Evolutionary conservation across 2,113 vertebrate genomes (phyloP).

Genomic region (Dromaius novaehollandiae): DNA sequence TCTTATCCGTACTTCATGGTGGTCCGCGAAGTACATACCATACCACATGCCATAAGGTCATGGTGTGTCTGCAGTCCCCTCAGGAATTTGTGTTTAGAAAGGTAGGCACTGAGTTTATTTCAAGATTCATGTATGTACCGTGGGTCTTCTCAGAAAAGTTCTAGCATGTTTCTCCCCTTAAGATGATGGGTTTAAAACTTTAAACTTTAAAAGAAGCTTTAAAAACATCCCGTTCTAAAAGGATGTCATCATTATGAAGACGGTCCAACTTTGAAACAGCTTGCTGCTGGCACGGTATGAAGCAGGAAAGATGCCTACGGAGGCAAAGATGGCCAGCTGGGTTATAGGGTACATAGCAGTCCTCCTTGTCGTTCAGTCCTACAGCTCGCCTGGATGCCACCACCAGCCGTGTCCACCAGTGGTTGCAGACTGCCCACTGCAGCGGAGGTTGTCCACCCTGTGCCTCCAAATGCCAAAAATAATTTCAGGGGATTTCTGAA

Average conservation of each 20-base stretch:
- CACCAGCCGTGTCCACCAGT: background rate
- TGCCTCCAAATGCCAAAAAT: rapidly evolving
- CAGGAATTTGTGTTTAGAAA: background rate
- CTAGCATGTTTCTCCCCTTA: background rate
- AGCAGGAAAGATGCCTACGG: no score
- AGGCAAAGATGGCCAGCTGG: background rate
- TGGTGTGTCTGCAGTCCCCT: background rate
- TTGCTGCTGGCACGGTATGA: background rate
- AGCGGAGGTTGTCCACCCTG: no score
- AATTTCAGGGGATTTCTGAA: background rate
- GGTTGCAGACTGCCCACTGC: background rate
- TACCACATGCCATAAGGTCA: no score
- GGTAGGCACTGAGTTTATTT: background rate
- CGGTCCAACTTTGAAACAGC: background rate
- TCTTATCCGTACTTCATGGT: background rate
- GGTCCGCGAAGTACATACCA: no score
- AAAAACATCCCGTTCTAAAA: background rate
- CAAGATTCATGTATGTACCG: background rate
- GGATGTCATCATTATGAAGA: background rate
- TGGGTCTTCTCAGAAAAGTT: background rate
- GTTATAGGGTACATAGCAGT: background rate
- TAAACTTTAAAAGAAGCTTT: no score
- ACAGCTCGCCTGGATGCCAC: rapidly evolving
- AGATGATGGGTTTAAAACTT: no score
- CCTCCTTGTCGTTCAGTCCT: background rate